Base-by-base conservation (phyloP, 2,888 invertebrate genomes). In the Syrphus vitripennis region DNA sequence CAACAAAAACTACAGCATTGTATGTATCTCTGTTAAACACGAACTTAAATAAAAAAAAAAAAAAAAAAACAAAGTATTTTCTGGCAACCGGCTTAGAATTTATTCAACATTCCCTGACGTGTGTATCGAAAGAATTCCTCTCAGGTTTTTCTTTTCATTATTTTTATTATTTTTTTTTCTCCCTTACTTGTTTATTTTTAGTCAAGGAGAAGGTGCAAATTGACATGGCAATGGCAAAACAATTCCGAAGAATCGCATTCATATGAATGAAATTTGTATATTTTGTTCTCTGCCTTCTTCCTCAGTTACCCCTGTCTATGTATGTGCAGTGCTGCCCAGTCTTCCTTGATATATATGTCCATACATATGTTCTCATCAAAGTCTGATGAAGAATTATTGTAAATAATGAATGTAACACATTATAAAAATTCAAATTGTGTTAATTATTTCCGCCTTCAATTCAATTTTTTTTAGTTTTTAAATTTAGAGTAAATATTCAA, bases 211-310 rank as follows among this genome's bases (percentile, higher is more conserved):
- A 76, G 83, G 78, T 78, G 83, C 50, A 78, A 83, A 78, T 72
- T 78, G 83, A 67, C 83, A 67, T 61, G 78, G 72, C 69, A 69
- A 67, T 83, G 67, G 72, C 31, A 31, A 61, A 80, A 31, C 69
- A 69, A 65, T 72, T 82, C 34, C 16, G 9, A 57, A 40, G 40
- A 53, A 53, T 63, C 57, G n/a, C 10, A 45, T 48, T 37, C 48
- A 61, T 61, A 77, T 83, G 78, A 83, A 83, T 83, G 82, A 78
- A 81, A 70, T 57, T 77, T 53, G 40, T 67, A 40, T 72, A 37
- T 48, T 48, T 61, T 67, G 48, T 14, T 65, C 12, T 19, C 14
- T 12, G 45, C n/a, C 26, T 59, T 14, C 40, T 21, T 63, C 45
- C 10, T 3, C 31, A 6, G 7, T 4, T 31, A 31, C 4, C 37